These are phyloP conservation scores for Alentia gelatinosa DNA, from an alignment of 2,888 invertebrate genomes.

Conservation along the genomic window DNA sequence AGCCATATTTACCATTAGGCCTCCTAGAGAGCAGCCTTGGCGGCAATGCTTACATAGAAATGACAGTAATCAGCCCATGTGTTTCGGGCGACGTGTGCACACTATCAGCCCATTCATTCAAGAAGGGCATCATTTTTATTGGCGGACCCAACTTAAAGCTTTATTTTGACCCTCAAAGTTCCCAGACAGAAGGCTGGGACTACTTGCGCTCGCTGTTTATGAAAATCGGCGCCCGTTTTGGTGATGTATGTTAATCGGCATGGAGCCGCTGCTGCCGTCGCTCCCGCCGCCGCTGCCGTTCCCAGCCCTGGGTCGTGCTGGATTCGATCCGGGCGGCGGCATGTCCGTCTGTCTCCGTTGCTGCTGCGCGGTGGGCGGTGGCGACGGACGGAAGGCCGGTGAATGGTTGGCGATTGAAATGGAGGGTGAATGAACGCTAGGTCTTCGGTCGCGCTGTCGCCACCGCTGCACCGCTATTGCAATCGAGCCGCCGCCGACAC, in stretches of 20 bases:
- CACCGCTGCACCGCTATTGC: background rate
- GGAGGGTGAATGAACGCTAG: too few species aligned
- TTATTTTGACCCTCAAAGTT: too few species aligned
- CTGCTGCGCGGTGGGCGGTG: background rate
- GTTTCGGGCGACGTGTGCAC: background rate
- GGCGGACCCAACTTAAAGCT: too few species aligned
- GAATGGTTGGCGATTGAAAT: background rate
- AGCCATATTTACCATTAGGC: constrained; percentile 25
- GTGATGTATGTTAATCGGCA: constrained; percentile 42
- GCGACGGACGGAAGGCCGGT: background rate
- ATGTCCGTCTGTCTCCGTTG: background rate
- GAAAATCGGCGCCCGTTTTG: constrained; percentile 44
- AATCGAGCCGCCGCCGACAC: background rate
- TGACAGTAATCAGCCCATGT: background rate
- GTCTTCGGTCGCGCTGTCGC: background rate
- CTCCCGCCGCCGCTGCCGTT: background rate
- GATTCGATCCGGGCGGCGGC: too few species aligned
- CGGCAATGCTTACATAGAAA: background rate
- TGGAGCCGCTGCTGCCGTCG: background rate
- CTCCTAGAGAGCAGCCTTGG: background rate
- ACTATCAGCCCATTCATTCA: too few species aligned
- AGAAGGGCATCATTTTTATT: too few species aligned
- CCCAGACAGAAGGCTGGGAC: too few species aligned
- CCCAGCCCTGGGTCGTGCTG: background rate
- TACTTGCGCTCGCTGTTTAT: constrained; percentile 36